phyloP scores from a whole-genome alignment of 2,113 vertebrate genomes.

The Emydura subglobosa region DNA sequence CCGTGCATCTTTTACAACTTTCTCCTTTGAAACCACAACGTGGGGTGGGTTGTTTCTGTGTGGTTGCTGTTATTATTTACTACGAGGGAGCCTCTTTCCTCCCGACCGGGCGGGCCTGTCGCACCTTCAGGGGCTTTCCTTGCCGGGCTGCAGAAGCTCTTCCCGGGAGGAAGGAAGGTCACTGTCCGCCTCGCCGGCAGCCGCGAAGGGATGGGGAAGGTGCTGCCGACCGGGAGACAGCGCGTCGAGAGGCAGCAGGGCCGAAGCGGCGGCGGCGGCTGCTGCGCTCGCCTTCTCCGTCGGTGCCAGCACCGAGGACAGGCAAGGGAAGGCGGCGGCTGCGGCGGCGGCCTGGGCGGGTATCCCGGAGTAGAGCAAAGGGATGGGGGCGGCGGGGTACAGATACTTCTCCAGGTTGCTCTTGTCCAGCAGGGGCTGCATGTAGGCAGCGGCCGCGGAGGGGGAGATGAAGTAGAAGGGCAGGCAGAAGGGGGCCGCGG shows the following conservation, averaged over 20 bases:
- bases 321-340: constrained; percentile 76
- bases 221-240: constrained; percentile 52
- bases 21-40: neutral
- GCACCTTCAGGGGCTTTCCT: neutral
- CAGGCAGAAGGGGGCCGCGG: constrained; percentile 89
- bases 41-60: neutral
- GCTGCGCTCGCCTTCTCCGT: constrained; percentile 76
- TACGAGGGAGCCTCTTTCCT: neutral
- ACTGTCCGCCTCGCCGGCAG: constrained; percentile 52
- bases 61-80: neutral
- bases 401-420: constrained; percentile 89
- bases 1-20: constrained; percentile 14
- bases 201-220: neutral
- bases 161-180: constrained; percentile 47
- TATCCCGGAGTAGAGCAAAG: constrained; percentile 86
- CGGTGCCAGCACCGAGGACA: constrained; percentile 77
- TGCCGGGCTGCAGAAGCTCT: constrained; percentile 58
- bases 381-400: constrained; percentile 87
- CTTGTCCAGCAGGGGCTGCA: constrained; percentile 92
- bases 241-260: constrained; percentile 66
- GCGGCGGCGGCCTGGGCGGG: constrained; percentile 73
- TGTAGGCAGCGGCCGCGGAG: constrained; percentile 84
- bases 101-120: neutral
- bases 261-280: constrained; percentile 75
- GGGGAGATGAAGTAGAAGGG: constrained; percentile 93